These are phyloP conservation scores for Gallinago paraguaiae DNA, from an alignment of 2,113 vertebrate genomes.

Conservation along the genomic window DNA sequence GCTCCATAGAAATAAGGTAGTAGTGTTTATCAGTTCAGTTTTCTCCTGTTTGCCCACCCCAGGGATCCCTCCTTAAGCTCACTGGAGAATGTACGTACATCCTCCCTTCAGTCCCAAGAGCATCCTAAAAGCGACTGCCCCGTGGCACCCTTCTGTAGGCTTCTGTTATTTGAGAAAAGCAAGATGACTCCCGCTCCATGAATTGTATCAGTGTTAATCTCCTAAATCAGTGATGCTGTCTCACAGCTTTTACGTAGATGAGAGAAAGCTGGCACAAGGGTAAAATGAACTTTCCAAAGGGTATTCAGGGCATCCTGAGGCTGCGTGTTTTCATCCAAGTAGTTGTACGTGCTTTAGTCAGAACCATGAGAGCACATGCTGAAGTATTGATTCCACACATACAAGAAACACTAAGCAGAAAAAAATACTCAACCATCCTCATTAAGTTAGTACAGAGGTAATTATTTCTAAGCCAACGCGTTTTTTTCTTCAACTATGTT, in stretches of 20 bases:
- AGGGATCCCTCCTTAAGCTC: not conserved
- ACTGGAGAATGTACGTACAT: not conserved
- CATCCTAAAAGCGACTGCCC: not conserved
- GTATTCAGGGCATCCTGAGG: not conserved
- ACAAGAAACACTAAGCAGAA: not conserved
- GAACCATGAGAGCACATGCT: not conserved
- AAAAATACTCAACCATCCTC: not conserved
- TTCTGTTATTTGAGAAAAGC: constrained; percentile 20
- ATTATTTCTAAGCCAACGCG: not conserved
- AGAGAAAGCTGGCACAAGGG: constrained; percentile 40
- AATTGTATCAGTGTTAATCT: constrained; percentile 34
- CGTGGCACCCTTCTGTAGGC: not conserved
- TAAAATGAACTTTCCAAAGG: constrained; percentile 34
- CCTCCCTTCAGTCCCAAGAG: not conserved
- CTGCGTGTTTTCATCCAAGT: not conserved
- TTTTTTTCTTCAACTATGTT: not conserved
- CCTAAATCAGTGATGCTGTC: constrained; percentile 14
- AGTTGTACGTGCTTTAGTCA: not conserved
- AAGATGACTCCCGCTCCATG: not conserved
- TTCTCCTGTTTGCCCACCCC: not conserved
- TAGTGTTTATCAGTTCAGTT: not conserved
- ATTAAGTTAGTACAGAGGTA: not conserved
- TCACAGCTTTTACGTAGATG: constrained; percentile 29
- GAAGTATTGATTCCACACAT: not conserved
- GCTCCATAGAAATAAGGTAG: not conserved